Evolutionary conservation across 2,113 vertebrate species (phyloP).

Genomic region (Ginglymostoma cirratum): DNA sequence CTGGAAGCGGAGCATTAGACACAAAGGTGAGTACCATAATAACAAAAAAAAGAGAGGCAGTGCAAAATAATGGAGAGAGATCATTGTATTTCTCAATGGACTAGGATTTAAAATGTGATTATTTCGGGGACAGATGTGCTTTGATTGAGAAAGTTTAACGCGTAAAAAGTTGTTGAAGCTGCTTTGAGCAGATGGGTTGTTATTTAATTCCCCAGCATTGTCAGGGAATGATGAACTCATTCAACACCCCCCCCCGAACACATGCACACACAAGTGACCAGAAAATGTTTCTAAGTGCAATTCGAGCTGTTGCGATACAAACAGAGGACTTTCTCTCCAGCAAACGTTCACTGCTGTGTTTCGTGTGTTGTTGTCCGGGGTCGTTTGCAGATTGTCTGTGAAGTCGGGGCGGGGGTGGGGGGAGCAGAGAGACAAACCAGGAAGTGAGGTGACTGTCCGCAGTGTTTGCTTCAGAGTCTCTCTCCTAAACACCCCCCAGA

Average conservation of each 20-base stretch:
- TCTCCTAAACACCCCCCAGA: neutral
- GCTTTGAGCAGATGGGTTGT: neutral
- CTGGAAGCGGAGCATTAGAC: conserved; percentile 94
- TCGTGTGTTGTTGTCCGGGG: too few species aligned
- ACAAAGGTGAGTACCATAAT: conserved; percentile 72
- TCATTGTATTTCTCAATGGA: conserved; percentile 34
- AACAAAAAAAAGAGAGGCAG: conserved; percentile 17
- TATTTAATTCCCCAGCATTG: neutral
- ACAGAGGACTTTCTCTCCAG: neutral
- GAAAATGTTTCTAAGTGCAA: neutral
- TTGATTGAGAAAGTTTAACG: neutral
- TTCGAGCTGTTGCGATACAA: neutral
- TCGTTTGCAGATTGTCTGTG: neutral
- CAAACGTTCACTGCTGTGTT: neutral
- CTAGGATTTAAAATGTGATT: conserved; percentile 30
- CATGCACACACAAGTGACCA: neutral
- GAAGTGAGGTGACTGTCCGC: neutral
- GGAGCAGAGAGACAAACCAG: neutral
- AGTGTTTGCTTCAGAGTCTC: neutral
- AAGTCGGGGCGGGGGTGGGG: too few species aligned
- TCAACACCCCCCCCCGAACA: neutral
- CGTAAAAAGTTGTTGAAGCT: neutral
- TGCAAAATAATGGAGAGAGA: conserved; percentile 17
- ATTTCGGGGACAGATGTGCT: neutral
- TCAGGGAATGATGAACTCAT: too few species aligned